Evolutionary conservation across 30 jellyfish, hydroid and myxozoan genomes (phyloP).

Genomic region (Hydractinia echinata): DNA sequence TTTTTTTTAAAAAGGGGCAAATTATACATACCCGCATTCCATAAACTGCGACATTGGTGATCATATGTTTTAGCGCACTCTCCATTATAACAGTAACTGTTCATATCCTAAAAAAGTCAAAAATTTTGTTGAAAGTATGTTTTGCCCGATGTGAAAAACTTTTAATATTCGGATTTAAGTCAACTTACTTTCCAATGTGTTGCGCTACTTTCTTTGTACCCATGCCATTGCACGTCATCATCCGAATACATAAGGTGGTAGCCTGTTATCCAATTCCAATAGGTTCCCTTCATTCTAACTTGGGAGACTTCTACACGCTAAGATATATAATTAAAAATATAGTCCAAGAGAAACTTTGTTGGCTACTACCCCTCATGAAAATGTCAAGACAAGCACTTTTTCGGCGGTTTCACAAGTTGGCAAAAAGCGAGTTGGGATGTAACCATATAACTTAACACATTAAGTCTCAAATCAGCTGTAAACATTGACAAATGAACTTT

Average conservation of each 20-base stretch:
- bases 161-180: background rate
- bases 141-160: background rate
- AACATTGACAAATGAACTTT: too few relatives aligned
- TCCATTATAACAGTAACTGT: constrained; percentile 26
- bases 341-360: background rate
- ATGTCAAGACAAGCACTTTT: too few relatives aligned
- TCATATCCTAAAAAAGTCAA: background rate
- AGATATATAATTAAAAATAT: background rate
- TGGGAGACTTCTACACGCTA: background rate
- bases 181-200: background rate
- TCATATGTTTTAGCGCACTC: constrained; percentile 9
- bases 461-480: too few relatives aligned
- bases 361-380: too few relatives aligned
- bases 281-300: constrained; percentile 16
- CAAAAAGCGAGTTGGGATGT: too few relatives aligned
- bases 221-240: constrained; percentile 14
- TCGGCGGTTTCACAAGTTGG: too few relatives aligned
- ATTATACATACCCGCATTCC: constrained; percentile 16
- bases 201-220: constrained; percentile 24
- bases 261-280: constrained; percentile 32
- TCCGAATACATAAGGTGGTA: constrained; percentile 9
- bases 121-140: background rate
- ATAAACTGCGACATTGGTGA: constrained; percentile 27
- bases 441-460: too few relatives aligned
- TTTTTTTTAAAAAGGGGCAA: background rate